phyloP scores from a whole-genome alignment of 2,797 vertebrate genomes.

The Tangara arthus region DNA sequence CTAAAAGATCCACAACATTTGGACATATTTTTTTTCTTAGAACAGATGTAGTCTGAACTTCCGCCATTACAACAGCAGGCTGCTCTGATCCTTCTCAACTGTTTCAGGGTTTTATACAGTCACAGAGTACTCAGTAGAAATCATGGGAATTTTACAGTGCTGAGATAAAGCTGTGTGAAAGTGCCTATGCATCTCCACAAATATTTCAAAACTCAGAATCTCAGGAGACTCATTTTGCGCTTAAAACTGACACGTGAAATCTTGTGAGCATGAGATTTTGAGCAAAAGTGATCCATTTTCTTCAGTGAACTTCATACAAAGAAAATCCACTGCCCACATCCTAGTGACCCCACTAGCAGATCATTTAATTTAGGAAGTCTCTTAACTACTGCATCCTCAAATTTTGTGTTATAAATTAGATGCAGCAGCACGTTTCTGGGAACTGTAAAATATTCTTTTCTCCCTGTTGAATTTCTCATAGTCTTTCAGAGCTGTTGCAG shows the following conservation, averaged over 20 bases:
- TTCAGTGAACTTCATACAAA: neutral
- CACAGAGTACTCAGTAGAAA: neutral
- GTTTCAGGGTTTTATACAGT: neutral
- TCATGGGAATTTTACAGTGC: neutral
- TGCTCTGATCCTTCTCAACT: neutral
- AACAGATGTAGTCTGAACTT: neutral
- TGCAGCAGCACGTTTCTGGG: neutral
- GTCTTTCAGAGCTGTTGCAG: neutral
- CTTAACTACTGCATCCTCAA: neutral
- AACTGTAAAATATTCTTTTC: neutral
- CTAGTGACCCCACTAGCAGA: neutral
- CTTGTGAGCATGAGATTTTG: neutral
- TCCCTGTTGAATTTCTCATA: neutral
- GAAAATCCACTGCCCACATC: neutral
- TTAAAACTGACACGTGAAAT: neutral
- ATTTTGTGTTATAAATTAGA: neutral
- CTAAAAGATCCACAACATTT: neutral
- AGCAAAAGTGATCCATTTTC: neutral
- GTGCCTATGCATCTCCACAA: neutral
- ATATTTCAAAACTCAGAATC: neutral
- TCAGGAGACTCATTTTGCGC: slow-evolving; percentile 20
- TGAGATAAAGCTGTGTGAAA: slow-evolving; percentile 27
- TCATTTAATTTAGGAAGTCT: neutral
- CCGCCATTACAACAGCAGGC: neutral
- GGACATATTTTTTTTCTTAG: neutral